These are phyloP conservation scores for Diarsia rubi DNA, from an alignment of 2,888 invertebrate species.

Conservation along the genomic window DNA sequence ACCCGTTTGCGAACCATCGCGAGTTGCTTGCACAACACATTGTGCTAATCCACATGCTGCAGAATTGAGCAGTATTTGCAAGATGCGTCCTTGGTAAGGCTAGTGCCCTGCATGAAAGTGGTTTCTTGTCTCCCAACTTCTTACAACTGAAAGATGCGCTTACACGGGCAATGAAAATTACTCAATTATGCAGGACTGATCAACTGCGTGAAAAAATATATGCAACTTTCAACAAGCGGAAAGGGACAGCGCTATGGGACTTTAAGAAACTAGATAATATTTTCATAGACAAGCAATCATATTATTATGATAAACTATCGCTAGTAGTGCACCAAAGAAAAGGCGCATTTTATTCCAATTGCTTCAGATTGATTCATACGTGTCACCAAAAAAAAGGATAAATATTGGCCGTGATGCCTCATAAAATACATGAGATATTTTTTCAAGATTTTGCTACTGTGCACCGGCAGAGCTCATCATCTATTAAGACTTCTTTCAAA, in stretches of 20 bases:
- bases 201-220: neutral
- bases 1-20: constrained; percentile 81
- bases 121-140: neutral
- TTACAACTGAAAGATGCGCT: neutral
- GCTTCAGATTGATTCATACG: neutral
- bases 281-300: neutral
- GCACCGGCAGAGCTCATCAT: neutral
- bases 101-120: neutral
- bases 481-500: constrained; percentile 15
- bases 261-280: neutral
- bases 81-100: constrained; percentile 66
- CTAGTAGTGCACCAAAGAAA: neutral
- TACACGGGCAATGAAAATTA: neutral
- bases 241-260: neutral
- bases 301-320: neutral
- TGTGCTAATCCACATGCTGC: constrained; percentile 82
- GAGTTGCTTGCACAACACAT: constrained; percentile 80
- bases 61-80: constrained; percentile 78
- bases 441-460: no score
- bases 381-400: neutral
- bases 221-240: neutral
- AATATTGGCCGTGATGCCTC: neutral
- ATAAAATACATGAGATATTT: neutral
- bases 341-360: neutral
- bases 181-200: neutral